phyloP scores from a whole-genome alignment of 2,113 vertebrate genomes.

The Bubo scandiacus region DNA sequence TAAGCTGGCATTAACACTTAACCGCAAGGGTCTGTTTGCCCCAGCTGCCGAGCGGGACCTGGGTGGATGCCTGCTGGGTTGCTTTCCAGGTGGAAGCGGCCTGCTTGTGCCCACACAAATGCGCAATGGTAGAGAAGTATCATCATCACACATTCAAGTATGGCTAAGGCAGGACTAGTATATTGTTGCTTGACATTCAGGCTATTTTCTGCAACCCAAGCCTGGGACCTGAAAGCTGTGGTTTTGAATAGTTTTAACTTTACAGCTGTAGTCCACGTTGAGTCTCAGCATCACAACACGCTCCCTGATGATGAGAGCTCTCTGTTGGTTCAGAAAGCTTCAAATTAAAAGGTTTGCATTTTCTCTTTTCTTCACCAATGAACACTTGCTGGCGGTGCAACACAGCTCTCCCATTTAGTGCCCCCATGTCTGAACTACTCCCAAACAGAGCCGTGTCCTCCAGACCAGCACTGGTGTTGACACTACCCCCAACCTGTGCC shows the following conservation, averaged over 20 bases:
- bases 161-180: background rate
- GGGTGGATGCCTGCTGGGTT: background rate
- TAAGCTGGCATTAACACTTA: background rate
- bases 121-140: background rate
- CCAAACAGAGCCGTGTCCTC: background rate
- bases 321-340: background rate
- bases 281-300: background rate
- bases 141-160: rapidly evolving
- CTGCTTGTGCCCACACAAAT: background rate
- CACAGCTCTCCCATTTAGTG: background rate
- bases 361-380: background rate
- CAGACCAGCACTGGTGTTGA: background rate
- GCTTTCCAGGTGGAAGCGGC: background rate
- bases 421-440: background rate
- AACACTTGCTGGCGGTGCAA: background rate
- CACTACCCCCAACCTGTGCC: background rate
- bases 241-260: background rate
- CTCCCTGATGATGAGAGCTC: background rate
- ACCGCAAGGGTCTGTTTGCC: background rate
- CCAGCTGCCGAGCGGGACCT: background rate
- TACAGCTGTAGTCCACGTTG: rapidly evolving
- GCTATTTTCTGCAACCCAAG: background rate
- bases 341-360: background rate
- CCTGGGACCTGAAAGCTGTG: background rate
- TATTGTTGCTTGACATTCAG: background rate